Percentiles rank a stretch among this genome's conserved stretches.
Evolutionary conservation across 2,113 vertebrate genomes (phyloP).

Genomic region (Ciconia boyciana): DNA sequence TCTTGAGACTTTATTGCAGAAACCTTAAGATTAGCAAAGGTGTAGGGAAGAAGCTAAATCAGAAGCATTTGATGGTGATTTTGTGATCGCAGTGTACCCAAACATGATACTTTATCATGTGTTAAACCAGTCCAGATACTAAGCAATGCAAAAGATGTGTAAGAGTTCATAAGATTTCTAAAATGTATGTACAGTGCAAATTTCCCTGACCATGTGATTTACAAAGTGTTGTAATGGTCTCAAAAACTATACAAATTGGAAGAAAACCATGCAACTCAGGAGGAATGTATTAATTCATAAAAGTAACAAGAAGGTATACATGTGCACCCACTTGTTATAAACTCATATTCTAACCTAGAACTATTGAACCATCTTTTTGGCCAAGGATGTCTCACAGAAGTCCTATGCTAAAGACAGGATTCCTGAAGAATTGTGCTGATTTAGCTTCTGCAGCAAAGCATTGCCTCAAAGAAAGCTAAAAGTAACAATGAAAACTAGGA

Average conservation of each 20-base stretch:
- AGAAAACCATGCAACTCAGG: neutral
- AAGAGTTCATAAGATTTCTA: neutral
- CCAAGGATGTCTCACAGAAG: neutral
- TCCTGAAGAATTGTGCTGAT: neutral
- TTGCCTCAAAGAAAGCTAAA: neutral
- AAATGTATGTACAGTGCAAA: neutral
- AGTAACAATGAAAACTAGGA: neutral
- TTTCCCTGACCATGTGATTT: neutral
- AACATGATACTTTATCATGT: neutral
- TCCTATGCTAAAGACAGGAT: neutral
- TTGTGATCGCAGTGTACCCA: neutral
- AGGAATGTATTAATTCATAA: neutral
- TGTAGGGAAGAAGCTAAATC: neutral
- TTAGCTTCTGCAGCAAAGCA: neutral
- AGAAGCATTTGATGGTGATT: neutral
- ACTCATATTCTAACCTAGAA: neutral
- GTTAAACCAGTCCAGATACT: neutral
- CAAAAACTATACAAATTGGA: neutral
- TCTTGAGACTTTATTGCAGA: neutral
- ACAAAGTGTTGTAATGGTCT: neutral
- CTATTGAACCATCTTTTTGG: neutral
- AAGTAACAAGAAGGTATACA: neutral
- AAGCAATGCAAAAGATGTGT: neutral
- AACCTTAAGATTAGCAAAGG: neutral
- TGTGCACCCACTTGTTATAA: neutral